Base-by-base conservation (phyloP, 2,797 vertebrate species). In the Anolis apletophallus region DNA sequence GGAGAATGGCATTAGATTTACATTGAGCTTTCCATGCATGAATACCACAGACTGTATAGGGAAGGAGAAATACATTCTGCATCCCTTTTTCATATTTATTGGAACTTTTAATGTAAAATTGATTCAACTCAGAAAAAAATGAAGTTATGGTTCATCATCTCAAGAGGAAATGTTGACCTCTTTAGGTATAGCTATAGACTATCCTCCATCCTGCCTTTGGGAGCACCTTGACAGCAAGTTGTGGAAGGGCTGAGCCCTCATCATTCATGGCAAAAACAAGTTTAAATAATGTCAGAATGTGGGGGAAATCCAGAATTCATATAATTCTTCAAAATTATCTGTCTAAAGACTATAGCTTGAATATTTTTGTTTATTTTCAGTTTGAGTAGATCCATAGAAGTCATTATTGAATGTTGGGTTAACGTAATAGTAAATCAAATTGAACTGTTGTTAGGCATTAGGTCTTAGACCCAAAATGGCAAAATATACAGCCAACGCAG, bases 1-100 rank as follows among this genome's bases (percentile, higher is more conserved):
- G 40, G 54, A 73, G 87, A 87, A 81, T n/a, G 11, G 1, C 52
- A 9, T 86, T 83, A 84, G 86, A 12, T 40, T 84, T 88, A 2
- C 23, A 54, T 83, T 86, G 77, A 77, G 11, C 0, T 82, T 89
- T 75, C 74, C 9, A 36, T 88, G 23, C 68, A 83, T n/a, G 29
- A 86, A 73, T 86, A 69, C 29, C 4, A 80, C 78, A 79, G 26
- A 46, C 67, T 55, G 11, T 68, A n/a, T 69, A 3, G 14, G 29
- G 36, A 75, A 55, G 52, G 80, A 71, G 29, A 77, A 21, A 23
- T 26, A 32, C 50, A 59, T 77, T 40, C 13, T 5, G 67, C 50
- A 64, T 69, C 34, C 69, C 34, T 69, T 71, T 83, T 77, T 54
- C 36, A 78, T 82, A 78, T 87, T 68, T 87, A 78, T 64, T 77